A percentile compares a stretch with the other conserved stretches of the same genome.
Conservation (phyloP, 2,888 invertebrate species). For the Cephus sareptanus region DNA sequence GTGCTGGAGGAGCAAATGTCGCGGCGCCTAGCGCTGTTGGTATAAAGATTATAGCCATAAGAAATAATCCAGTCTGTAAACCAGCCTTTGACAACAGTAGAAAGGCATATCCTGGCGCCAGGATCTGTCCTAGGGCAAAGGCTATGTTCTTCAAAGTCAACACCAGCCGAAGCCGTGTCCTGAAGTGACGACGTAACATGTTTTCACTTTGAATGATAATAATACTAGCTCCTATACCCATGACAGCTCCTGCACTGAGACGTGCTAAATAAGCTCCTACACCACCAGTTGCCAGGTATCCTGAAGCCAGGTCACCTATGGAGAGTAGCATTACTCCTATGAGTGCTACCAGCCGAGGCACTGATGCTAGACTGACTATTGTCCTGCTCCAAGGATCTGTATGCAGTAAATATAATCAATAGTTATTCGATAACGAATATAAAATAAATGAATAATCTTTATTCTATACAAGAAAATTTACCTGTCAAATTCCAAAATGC, state of each 20-base stretch:
- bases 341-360: constrained; percentile 50
- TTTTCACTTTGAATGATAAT: constrained; percentile 48
- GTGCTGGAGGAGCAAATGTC: constrained; percentile 36
- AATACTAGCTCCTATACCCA: constrained; percentile 58
- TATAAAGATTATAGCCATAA: constrained; percentile 46
- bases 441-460: neutral
- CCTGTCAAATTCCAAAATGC: constrained; percentile 70
- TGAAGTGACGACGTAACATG: constrained; percentile 47
- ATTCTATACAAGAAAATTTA: constrained; percentile 41
- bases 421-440: neutral
- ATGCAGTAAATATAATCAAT: constrained; percentile 23
- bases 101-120: constrained; percentile 45
- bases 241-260: constrained; percentile 56
- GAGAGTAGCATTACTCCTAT: constrained; percentile 51
- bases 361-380: constrained; percentile 64
- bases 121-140: constrained; percentile 41
- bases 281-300: constrained; percentile 57
- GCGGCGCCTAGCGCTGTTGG: constrained; percentile 48
- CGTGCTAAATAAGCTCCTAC: constrained; percentile 55
- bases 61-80: constrained; percentile 41
- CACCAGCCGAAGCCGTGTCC: constrained; percentile 41
- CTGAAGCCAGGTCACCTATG: constrained; percentile 52
- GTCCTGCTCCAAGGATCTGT: constrained; percentile 72
- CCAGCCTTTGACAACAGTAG: constrained; percentile 36
- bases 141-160: constrained; percentile 46